Base-by-base conservation (phyloP, 2,113 vertebrate species). In the Podarcis cretensis region DNA sequence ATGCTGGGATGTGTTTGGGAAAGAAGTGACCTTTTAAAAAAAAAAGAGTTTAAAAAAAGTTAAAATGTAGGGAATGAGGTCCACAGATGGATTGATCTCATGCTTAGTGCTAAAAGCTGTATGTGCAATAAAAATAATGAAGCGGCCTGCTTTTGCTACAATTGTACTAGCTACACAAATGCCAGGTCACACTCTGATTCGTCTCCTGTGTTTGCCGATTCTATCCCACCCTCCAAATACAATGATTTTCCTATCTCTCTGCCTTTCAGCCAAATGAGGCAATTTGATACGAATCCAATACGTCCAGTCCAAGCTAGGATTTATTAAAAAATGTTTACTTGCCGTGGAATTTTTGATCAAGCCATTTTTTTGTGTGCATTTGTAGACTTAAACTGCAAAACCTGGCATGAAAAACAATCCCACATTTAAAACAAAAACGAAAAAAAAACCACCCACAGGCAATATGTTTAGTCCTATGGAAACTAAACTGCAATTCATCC, bases 41-140 rank as follows among this genome's bases (percentile, higher is more conserved):
- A 35, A 40, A 89, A 59, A 87, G 90, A 79, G 84, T 81, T 81
- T 14, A 77, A 89, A 66, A 66, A 81, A 79, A 86, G 83, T 81
- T 14, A 81, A 89, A 66, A 81, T 40, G 57, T 88, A 82, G 9
- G n/a, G 82, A 16, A 63, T 2, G 90, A n/a, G 79, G 40, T 27
- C n/a, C 9, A 27, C 69, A 76, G 76, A 48, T 84, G 14, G 35
- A 71, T 23, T 79, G 59, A 54, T 87, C 66, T 79, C 40, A 84
- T 65, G 13, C 65, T 63, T 71, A 68, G 32, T 37, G 30, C 66
- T 54, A 54, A 73, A 73, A 75, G 32, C n/a, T 2, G 35, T 37
- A 83, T 63, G 69, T 84, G 21, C 57, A 65, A 54, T 75, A 87
- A 80, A 82, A 91, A 86, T 54, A n/a, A 30, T 65, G 32, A 78